Percentiles rank a stretch among this genome's conserved stretches.
Conservation (phyloP, 2,113 vertebrate genomes). For the Scomber scombrus region DNA sequence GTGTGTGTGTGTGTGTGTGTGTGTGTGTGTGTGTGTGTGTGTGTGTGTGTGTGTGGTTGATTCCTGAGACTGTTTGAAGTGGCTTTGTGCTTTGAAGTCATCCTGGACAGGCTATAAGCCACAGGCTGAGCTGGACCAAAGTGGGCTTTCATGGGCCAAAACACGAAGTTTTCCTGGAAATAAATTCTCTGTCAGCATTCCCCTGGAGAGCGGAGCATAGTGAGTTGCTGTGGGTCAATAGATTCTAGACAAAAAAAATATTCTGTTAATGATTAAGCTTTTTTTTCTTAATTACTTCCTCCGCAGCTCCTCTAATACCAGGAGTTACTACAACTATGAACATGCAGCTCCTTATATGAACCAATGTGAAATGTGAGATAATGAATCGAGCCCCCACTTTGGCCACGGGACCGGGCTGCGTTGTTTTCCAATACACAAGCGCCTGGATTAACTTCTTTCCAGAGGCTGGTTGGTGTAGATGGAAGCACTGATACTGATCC, state of each 20-base stretch:
- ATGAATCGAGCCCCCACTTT: neutral
- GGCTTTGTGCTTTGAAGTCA: constrained; percentile 81
- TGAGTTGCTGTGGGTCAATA: neutral
- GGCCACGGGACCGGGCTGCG: neutral
- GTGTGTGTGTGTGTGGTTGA: constrained; percentile 36
- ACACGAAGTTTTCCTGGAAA: constrained; percentile 34
- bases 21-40: constrained; percentile 15
- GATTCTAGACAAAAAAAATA: neutral
- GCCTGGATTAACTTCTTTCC: constrained; percentile 72
- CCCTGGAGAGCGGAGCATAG: constrained; percentile 10
- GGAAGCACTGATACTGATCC: constrained; percentile 73
- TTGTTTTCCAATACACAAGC: constrained; percentile 23
- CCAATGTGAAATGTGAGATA: constrained; percentile 24
- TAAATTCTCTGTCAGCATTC: constrained; percentile 21
- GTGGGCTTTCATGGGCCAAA: constrained; percentile 65
- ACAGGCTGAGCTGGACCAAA: constrained; percentile 68
- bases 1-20: constrained; percentile 1
- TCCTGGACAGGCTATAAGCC: constrained; percentile 65
- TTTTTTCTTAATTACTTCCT: neutral
- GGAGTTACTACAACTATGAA: neutral
- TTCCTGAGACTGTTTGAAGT: constrained; percentile 81
- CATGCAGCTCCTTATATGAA: neutral
- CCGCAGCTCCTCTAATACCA: neutral
- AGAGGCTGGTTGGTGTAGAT: constrained; percentile 42
- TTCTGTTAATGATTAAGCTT: neutral